These are phyloP conservation scores for Pachycephus smyrnensis DNA, from an alignment of 2,888 invertebrate genomes.

Conservation along the genomic window DNA sequence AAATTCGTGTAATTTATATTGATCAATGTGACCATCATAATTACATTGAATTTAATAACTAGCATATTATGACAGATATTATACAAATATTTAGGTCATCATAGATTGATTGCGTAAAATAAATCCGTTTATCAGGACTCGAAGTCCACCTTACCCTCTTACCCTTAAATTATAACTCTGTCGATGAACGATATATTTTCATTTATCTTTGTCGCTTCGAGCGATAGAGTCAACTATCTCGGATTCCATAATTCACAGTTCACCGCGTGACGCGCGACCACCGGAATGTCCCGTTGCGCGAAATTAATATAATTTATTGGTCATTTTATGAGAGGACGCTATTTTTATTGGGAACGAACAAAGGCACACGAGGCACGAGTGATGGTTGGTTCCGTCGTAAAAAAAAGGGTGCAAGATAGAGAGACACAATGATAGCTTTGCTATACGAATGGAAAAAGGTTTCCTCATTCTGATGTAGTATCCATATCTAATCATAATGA, in stretches of 20 bases:
- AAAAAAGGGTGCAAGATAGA: constrained; percentile 21
- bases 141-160: neutral
- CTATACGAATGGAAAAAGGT: neutral
- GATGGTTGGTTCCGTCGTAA: constrained; percentile 28
- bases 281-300: neutral
- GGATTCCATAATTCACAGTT: neutral
- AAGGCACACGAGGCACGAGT: constrained; percentile 14
- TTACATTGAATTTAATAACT: neutral
- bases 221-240: neutral
- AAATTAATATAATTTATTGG: constrained; percentile 39
- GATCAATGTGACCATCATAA: neutral
- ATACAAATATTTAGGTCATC: too few relatives aligned
- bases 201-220: neutral
- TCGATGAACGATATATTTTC: neutral
- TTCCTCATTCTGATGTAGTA: neutral
- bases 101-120: too few relatives aligned
- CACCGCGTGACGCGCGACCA: neutral
- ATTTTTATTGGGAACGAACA: constrained; percentile 31
- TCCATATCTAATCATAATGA: neutral
- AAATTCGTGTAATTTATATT: neutral
- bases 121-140: neutral
- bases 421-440: neutral
- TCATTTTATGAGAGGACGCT: constrained; percentile 33
- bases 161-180: neutral
- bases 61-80: neutral